A percentile compares a stretch with the other conserved stretches of the same genome.
phyloP scores from a whole-genome alignment of 2,888 invertebrate species.

The Epinotia ramella region DNA sequence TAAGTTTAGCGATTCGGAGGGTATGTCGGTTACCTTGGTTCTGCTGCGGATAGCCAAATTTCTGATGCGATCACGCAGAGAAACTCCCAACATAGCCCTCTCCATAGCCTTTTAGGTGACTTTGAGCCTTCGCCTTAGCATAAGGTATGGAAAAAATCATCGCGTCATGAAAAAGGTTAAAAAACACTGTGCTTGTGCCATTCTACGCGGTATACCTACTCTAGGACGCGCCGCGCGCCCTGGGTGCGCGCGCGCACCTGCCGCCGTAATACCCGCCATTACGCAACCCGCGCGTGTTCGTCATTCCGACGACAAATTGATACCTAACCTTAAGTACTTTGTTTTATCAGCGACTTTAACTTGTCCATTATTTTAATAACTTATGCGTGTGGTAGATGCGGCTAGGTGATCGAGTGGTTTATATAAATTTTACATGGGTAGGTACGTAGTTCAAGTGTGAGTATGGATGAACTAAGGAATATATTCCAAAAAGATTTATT shows the following conservation, averaged over 20 bases:
- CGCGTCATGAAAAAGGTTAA: too few species aligned
- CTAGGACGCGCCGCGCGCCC: neutral
- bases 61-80: too few species aligned
- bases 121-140: too few species aligned
- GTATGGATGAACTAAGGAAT: too few species aligned
- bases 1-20: too few species aligned
- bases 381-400: slow-evolving; percentile 14
- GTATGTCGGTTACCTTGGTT: too few species aligned
- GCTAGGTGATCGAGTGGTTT: slow-evolving; percentile 10
- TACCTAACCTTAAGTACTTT: slow-evolving; percentile 15
- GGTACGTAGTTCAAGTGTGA: neutral
- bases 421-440: neutral
- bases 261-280: slow-evolving; percentile 18
- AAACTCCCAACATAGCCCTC: too few species aligned
- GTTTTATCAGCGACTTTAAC: slow-evolving; percentile 25
- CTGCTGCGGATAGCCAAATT: too few species aligned
- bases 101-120: too few species aligned
- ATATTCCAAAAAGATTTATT: too few species aligned
- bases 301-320: slow-evolving; percentile 27
- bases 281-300: slow-evolving; percentile 25
- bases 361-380: slow-evolving; percentile 28
- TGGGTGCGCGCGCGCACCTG: slow-evolving; percentile 17
- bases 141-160: too few species aligned
- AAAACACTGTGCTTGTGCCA: too few species aligned
- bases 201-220: neutral